Conservation (phyloP, 2,797 vertebrate genomes). For the Lithobates pipiens region DNA sequence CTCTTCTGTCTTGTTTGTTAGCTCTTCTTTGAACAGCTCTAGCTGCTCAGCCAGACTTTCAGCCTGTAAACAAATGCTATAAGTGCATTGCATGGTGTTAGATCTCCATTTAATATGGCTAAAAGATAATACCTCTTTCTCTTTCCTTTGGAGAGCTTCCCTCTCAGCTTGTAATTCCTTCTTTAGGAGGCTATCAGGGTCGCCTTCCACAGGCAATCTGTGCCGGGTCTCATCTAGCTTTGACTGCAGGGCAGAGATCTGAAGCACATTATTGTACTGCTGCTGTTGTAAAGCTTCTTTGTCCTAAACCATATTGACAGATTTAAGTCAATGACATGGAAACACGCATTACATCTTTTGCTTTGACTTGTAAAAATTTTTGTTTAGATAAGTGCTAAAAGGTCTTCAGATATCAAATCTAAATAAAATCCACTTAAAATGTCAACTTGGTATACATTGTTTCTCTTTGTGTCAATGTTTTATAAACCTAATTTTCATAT, state of each 20-base stretch:
- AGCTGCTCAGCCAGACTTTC: conserved; percentile 79
- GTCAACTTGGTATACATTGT: no score
- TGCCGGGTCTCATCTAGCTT: conserved; percentile 84
- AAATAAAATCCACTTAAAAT: no score
- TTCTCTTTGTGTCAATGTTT: no score
- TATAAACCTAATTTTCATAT: no score
- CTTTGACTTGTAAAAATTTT: no score
- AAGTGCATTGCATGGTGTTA: background rate
- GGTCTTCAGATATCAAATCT: no score
- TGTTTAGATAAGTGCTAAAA: no score
- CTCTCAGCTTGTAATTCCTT: conserved; percentile 78
- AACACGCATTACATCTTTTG: no score
- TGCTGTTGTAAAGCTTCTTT: conserved; percentile 88
- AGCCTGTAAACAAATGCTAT: conserved; percentile 72
- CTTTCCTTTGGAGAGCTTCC: conserved; percentile 75
- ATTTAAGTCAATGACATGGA: background rate
- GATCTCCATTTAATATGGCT: background rate
- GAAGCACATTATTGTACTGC: conserved; percentile 83
- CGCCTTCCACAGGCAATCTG: conserved; percentile 71
- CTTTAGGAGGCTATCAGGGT: conserved; percentile 71
- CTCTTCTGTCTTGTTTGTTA: conserved; percentile 82
- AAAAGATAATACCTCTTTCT: conserved; percentile 77
- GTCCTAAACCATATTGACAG: conserved; percentile 76
- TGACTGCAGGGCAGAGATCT: conserved; percentile 87
- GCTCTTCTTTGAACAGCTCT: conserved; percentile 78